Base-by-base conservation (phyloP, 2,113 vertebrate species). In the Sylvia atricapilla region DNA sequence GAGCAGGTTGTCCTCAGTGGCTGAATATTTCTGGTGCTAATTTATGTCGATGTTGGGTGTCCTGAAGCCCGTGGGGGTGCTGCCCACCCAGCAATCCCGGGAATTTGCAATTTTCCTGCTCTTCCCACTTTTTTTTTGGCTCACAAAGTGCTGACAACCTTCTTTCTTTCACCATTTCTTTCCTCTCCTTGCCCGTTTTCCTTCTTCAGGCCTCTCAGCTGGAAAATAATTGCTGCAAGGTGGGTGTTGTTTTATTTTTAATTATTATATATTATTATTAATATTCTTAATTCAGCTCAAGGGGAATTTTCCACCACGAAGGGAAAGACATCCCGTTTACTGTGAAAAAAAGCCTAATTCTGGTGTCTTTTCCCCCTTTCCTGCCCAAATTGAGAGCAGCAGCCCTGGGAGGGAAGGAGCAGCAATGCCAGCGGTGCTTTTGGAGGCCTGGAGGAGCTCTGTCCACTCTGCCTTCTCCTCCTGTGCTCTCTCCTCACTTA, bases 1-100 rank as follows among this genome's bases (percentile, higher is more conserved):
- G 28, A 60, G 93, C 97, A 76, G 97, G 62, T 87, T 93, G 95
- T 94, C 56, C 75, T 91, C 86, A 13, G 96, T 91, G 33, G 91
- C 97, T 93, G 92, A 86, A 68, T 66, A 84, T 96, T 84, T 94
- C 95, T 98, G 98, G 98, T 98, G 98, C 98, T 98, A 98, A 98
- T 97, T 98, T 96, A 90, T 97, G 95, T 64, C 9, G 74, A 30
- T 93, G 73, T 80, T 76, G 76, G 88, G 41, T 85, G 95, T 94
- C 92, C 86, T n/a, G 93, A 66, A 80, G 87, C 91, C 10, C 10
- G 13, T 11, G 50, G 7, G 15, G 60, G 60, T 77, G 82, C 93
- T 59, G 49, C 95, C 78, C 2, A 0, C 91, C 28, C 10, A 43
- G n/a, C 21, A 56, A 70, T 62, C 74, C 66, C 3, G 2, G 84